Evolutionary conservation across 2,113 vertebrate species (phyloP).

Genomic region (Sinocyclocheilus rhinocerous): DNA sequence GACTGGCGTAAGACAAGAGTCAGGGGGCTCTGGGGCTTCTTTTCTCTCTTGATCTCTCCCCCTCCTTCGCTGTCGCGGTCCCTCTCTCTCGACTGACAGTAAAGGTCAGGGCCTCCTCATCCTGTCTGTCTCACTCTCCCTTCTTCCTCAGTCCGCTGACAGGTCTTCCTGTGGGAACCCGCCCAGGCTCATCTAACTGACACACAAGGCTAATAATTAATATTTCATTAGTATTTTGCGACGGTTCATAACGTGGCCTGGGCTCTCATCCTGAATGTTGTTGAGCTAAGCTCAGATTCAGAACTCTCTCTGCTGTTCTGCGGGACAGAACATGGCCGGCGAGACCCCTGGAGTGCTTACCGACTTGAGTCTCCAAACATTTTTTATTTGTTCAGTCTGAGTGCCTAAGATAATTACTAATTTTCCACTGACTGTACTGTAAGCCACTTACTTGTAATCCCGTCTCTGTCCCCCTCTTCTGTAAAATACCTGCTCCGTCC

Average conservation of each 20-base stretch:
- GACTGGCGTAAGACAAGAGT: slow-evolving; percentile 26
- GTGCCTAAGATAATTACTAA: slow-evolving; percentile 16
- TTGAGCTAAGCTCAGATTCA: neutral
- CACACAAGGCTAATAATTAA: slow-evolving; percentile 74
- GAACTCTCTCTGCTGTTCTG: neutral
- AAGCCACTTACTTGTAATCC: slow-evolving; percentile 28
- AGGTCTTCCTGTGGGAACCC: slow-evolving; percentile 73
- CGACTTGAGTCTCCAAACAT: neutral
- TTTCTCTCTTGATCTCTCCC: neutral
- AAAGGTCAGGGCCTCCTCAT: slow-evolving; percentile 76
- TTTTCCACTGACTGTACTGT: slow-evolving; percentile 29
- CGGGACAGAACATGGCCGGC: neutral
- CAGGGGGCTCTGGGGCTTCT: slow-evolving; percentile 26
- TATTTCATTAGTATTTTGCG: slow-evolving; percentile 77
- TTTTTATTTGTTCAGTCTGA: slow-evolving; percentile 4
- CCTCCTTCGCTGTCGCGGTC: slow-evolving; percentile 38
- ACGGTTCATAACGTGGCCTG: neutral
- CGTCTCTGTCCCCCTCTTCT: neutral
- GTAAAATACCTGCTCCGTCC: slow-evolving; percentile 19
- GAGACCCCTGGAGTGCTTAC: neutral
- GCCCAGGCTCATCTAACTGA: slow-evolving; percentile 65
- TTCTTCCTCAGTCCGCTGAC: slow-evolving; percentile 65
- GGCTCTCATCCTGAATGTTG: slow-evolving; percentile 51
- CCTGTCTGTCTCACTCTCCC: slow-evolving; percentile 66
- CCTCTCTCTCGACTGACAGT: slow-evolving; percentile 73